Evolutionary conservation across 2,888 invertebrate genomes (phyloP).

Genomic region (Cerastis leucographa): DNA sequence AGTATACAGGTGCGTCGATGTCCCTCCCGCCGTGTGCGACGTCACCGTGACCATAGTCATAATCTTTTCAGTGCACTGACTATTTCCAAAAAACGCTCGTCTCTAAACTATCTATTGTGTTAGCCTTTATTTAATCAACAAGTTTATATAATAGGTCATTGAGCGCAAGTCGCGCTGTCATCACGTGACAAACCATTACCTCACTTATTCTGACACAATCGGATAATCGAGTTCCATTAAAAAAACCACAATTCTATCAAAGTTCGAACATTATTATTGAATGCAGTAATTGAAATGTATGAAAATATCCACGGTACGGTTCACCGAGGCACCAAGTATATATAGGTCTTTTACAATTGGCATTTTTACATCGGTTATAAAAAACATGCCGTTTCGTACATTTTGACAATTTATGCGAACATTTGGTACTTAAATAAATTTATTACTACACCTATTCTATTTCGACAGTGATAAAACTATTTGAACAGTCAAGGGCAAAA

Average conservation of each 20-base stretch:
- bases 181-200: constrained; percentile 3
- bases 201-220: constrained; percentile 17
- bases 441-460: not conserved
- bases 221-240: not conserved
- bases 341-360: too few relatives aligned
- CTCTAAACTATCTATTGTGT: constrained; percentile 7
- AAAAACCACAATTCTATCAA: not conserved
- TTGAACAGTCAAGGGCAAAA: constrained; percentile 5
- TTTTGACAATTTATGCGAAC: not conserved
- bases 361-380: not conserved
- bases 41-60: not conserved
- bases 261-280: not conserved
- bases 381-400: not conserved
- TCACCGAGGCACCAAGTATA: not conserved
- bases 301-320: not conserved
- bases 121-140: constrained; percentile 5
- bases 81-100: not conserved
- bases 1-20: not conserved
- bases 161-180: not conserved
- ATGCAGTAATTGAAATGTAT: not conserved
- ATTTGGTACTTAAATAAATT: not conserved
- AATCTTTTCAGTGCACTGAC: not conserved
- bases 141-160: not conserved
- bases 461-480: not conserved
- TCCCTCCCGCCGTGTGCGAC: not conserved